A percentile compares a stretch with the other conserved stretches of the same genome.
phyloP scores from a whole-genome alignment of 2,888 invertebrate genomes.

The Xestobium rufovillosum region DNA sequence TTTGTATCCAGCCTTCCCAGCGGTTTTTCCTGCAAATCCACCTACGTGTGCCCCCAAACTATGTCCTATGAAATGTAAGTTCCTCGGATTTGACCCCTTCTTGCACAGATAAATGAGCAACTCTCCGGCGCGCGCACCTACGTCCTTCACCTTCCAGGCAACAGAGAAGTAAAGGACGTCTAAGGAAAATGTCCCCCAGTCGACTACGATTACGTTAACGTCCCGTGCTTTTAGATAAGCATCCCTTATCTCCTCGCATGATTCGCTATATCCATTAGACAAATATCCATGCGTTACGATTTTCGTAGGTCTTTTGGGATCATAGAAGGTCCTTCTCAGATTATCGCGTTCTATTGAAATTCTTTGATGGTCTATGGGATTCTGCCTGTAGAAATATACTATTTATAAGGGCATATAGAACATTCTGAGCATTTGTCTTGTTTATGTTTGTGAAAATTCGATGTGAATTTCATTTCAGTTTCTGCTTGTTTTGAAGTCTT shows the following conservation, averaged over 20 bases:
- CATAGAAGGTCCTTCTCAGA: no score
- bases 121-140: constrained; percentile 46
- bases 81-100: constrained; percentile 33
- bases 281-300: constrained; percentile 51
- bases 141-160: constrained; percentile 40
- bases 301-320: constrained; percentile 43
- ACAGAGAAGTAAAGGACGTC: constrained; percentile 32
- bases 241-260: constrained; percentile 44
- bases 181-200: constrained; percentile 33
- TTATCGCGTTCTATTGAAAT: no score
- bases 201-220: constrained; percentile 43
- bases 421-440: no score
- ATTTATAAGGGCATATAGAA: no score
- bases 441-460: no score
- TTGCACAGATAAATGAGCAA: constrained; percentile 41
- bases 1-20: constrained; percentile 18
- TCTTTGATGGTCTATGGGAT: no score
- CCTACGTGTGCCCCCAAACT: constrained; percentile 53
- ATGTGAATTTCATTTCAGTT: no score
- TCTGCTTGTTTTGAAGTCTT: no score
- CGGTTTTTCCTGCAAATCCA: constrained; percentile 38
- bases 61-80: constrained; percentile 52
- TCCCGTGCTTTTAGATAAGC: constrained; percentile 42
- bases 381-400: no score
- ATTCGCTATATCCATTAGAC: constrained; percentile 39